Conservation (phyloP, 2,888 invertebrate genomes). For the Drepanosiphum platanoidis region DNA sequence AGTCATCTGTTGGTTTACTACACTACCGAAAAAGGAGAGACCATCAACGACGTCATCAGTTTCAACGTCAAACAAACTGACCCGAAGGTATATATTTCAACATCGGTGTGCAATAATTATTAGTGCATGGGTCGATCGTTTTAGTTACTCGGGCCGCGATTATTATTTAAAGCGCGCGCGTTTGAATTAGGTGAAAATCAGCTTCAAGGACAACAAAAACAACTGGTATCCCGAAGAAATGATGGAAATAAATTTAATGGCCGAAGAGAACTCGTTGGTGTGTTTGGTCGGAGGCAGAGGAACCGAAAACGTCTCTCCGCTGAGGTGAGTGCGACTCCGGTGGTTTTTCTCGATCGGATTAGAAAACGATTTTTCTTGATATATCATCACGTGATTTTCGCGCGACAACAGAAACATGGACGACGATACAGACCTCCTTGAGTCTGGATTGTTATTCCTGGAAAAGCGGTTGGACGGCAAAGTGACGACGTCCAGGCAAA, state of each 20-base stretch:
- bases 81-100: conserved; percentile 68
- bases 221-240: conserved; percentile 75
- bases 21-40: conserved; percentile 75
- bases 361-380: background rate
- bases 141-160: no score
- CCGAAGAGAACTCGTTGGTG: conserved; percentile 73
- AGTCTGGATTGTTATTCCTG: conserved; percentile 47
- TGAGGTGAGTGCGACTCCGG: conserved; percentile 67
- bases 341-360: background rate
- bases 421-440: conserved; percentile 49
- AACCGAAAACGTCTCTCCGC: conserved; percentile 69
- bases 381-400: conserved; percentile 15
- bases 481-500: conserved; percentile 52
- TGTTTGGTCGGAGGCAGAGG: conserved; percentile 73
- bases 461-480: conserved; percentile 50
- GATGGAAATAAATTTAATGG: conserved; percentile 72
- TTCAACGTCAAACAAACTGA: conserved; percentile 74
- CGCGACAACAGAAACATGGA: conserved; percentile 51
- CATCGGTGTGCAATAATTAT: background rate
- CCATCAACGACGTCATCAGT: conserved; percentile 75
- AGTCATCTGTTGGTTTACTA: conserved; percentile 76
- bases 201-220: conserved; percentile 71
- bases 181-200: conserved; percentile 71
- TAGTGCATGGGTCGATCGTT: no score
- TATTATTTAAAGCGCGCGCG: background rate